Evolutionary conservation across 2,797 vertebrate species (phyloP).

Genomic region (Lepus townsendii): DNA sequence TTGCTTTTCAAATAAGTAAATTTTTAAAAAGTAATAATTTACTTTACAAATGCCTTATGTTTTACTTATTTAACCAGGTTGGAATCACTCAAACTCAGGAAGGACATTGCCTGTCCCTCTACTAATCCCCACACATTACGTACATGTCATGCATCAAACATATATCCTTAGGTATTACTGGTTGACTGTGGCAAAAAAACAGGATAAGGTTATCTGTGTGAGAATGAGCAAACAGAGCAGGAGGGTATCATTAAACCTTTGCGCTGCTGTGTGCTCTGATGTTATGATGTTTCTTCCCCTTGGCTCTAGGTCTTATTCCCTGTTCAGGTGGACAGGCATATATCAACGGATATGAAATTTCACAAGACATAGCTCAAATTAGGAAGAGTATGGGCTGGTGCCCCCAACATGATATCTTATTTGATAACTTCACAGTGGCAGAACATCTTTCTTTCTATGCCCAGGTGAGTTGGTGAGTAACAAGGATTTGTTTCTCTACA

Average conservation of each 20-base stretch:
- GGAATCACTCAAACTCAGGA: not conserved
- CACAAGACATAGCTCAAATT: conserved; percentile 95
- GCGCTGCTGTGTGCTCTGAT: not conserved
- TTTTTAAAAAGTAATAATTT: not conserved
- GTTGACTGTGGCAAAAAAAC: not conserved
- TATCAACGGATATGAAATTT: conserved; percentile 95
- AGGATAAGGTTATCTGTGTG: not conserved
- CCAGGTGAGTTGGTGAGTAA: conserved; percentile 89
- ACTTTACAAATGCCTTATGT: not conserved
- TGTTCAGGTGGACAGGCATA: conserved; percentile 93
- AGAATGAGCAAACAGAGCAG: not conserved
- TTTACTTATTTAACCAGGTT: not conserved
- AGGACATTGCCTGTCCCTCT: not conserved
- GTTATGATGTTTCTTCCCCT: not conserved
- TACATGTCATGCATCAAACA: not conserved
- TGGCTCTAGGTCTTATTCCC: conserved; percentile 92
- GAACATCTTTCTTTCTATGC: conserved; percentile 96
- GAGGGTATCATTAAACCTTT: not conserved
- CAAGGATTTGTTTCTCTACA: not conserved
- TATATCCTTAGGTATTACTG: not conserved
- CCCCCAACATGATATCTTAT: conserved; percentile 96
- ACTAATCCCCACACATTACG: too few relatives aligned
- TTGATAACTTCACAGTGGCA: conserved; percentile 95
- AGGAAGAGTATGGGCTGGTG: conserved; percentile 95
- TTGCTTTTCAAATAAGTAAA: too few relatives aligned